Percentiles rank a stretch among this genome's conserved stretches.
phyloP scores from a whole-genome alignment of 2,113 vertebrate species.

The Pardalotus punctatus region DNA sequence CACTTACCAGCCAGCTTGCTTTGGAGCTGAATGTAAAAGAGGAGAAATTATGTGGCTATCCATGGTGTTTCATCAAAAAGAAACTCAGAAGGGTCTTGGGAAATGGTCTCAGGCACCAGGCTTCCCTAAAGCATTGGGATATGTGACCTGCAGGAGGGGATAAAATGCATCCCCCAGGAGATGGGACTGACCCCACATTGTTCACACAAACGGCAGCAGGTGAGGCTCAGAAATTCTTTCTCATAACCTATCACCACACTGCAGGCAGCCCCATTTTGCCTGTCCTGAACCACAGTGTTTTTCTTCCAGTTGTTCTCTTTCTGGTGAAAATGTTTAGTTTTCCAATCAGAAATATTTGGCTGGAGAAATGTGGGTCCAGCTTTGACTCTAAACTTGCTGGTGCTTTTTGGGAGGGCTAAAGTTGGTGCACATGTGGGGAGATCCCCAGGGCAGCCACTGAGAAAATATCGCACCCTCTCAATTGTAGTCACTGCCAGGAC shows the following conservation, averaged over 20 bases:
- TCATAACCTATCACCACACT: not conserved
- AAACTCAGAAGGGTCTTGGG: not conserved
- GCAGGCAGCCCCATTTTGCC: not conserved
- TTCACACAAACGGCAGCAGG: not conserved
- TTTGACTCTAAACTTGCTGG: not conserved
- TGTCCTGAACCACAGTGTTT: not conserved
- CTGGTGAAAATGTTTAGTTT: not conserved
- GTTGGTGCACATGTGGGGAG: accelerated
- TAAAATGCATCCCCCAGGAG: not conserved
- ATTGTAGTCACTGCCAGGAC: not conserved
- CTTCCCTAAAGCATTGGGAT: not conserved
- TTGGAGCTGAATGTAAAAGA: not conserved
- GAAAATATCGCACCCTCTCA: not conserved
- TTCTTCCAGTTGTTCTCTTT: not conserved
- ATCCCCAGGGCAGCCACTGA: not conserved
- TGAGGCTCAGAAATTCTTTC: not conserved
- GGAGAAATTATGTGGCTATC: not conserved
- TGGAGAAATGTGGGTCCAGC: not conserved
- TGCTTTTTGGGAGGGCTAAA: not conserved
- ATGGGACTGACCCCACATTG: not conserved
- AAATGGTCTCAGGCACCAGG: accelerated
- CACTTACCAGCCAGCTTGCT: not conserved
- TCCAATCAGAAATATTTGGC: not conserved
- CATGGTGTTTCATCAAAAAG: not conserved
- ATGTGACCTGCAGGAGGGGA: not conserved